Percentiles rank a stretch among this genome's conserved stretches.
Evolutionary conservation across 2,888 invertebrate genomes (phyloP).

Genomic region (Volucella inflata): DNA sequence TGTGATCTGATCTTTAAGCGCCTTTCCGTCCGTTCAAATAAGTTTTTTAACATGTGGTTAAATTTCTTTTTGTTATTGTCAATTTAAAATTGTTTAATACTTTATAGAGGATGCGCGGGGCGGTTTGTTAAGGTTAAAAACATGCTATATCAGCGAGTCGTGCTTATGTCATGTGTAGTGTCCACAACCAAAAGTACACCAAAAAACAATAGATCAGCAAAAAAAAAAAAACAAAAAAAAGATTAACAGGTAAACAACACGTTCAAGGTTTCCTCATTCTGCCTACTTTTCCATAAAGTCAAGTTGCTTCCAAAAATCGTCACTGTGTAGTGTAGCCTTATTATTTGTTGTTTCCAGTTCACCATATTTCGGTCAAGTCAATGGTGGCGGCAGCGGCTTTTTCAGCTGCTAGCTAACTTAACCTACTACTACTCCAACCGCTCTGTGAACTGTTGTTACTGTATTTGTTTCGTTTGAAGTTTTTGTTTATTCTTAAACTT

Average conservation of each 20-base stretch:
- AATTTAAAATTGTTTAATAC: slow-evolving; percentile 1
- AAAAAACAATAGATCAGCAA: neutral
- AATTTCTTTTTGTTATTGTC: slow-evolving; percentile 11
- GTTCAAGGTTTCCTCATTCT: slow-evolving; percentile 9
- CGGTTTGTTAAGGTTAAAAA: neutral
- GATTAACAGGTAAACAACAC: slow-evolving; percentile 25
- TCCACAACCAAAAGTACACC: neutral
- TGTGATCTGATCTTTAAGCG: no score
- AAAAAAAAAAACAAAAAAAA: neutral
- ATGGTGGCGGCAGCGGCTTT: no score
- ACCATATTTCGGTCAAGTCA: slow-evolving; percentile 42
- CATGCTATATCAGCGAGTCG: neutral
- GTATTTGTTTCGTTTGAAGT: slow-evolving; percentile 32
- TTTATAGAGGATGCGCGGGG: neutral
- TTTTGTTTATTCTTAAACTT: slow-evolving; percentile 39
- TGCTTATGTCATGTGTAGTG: slow-evolving; percentile 14
- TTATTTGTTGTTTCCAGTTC: slow-evolving; percentile 21
- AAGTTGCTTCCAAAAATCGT: slow-evolving; percentile 5
- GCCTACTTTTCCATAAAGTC: neutral
- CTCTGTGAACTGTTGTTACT: slow-evolving; percentile 17
- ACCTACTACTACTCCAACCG: neutral
- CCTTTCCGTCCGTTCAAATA: no score
- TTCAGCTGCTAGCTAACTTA: no score
- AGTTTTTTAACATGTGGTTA: no score
- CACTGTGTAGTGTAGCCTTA: slow-evolving; percentile 28